Base-by-base conservation (phyloP, 2,113 vertebrate genomes). In the Cyphomyrus discorhynchus region DNA sequence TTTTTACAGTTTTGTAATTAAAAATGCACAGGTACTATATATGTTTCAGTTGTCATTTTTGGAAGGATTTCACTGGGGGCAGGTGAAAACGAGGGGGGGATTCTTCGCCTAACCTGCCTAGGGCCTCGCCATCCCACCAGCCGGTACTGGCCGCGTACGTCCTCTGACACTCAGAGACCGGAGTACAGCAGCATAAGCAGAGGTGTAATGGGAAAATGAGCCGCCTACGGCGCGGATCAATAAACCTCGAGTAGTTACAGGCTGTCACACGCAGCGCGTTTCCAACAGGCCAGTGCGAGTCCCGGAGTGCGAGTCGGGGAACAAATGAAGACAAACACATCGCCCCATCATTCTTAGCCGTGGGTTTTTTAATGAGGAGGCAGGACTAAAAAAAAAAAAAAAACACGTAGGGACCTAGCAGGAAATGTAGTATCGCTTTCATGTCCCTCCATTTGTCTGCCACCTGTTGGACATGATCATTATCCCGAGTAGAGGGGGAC, bases 381-480 rank as follows among this genome's bases (percentile, higher is more conserved):
- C 27, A 95, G 93, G 93, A 94, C 94, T 46, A 87, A 94, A 91
- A 92, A 86, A 39, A 35, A 35, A 39, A 91, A 92, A 46, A 92
- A 96, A 95, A 94, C 96, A 87, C 35, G 94, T 94, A 92, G 92
- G 94, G 91, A 89, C 94, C 88, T 94, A 94, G 94, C 97, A 97
- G 97, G 98, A 99, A 99, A 95, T 94, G 90, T 92, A 95, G 96
- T 97, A 98, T 98, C 97, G 94, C 96, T 98, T 98, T 98, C 97
- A 95, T 92, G 90, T 96, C 95, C 92, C 95, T 94, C 96, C 96
- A 97, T 98, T 98, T 97, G 96, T 95, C 96, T 95, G 93, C 97
- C 98, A 99, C 98, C 98, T 99, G 98, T 98, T 98, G 96, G 94
- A 95, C 95, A 96, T 96, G 96, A 97, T 96, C 96, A 96, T 98